These are phyloP conservation scores for Homarus gammarus DNA, from an alignment of 2,888 invertebrate species.

Conservation along the genomic window DNA sequence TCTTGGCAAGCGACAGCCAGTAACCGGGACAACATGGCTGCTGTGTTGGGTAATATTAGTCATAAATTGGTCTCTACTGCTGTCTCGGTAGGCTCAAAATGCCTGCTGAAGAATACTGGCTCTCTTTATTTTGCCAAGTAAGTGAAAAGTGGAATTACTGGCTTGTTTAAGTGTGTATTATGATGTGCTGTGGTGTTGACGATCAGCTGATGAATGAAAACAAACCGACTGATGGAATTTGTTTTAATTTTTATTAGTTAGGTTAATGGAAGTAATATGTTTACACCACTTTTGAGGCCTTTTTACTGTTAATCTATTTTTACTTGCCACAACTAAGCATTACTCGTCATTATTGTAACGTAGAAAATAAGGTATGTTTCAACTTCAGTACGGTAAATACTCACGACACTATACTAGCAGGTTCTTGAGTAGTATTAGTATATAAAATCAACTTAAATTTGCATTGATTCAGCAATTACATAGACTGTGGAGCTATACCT, in stretches of 20 bases:
- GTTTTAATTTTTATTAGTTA: too few relatives aligned
- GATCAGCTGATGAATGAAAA: background rate
- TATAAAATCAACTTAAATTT: too few relatives aligned
- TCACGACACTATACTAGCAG: too few relatives aligned
- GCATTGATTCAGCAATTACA: too few relatives aligned
- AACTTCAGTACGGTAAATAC: too few relatives aligned
- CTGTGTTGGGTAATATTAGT: slow-evolving; percentile 37
- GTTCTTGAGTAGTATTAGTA: too few relatives aligned
- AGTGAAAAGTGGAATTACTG: slow-evolving; percentile 25
- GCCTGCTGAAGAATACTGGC: slow-evolving; percentile 51
- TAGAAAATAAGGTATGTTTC: background rate
- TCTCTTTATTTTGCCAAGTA: slow-evolving; percentile 44
- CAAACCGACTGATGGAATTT: too few relatives aligned
- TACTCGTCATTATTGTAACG: background rate
- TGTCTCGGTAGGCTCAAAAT: slow-evolving; percentile 28
- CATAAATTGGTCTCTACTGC: slow-evolving; percentile 32
- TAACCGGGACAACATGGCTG: slow-evolving; percentile 36
- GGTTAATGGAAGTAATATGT: too few relatives aligned
- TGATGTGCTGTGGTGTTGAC: background rate
- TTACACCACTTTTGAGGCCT: too few relatives aligned
- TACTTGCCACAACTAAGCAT: too few relatives aligned
- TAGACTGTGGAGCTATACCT: too few relatives aligned
- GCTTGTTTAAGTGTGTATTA: background rate
- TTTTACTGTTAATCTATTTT: too few relatives aligned
- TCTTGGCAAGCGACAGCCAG: background rate